Evolutionary conservation across 1,140 invertebrate genomes (phyloP).

Genomic region (Drosophila funebris): DNA sequence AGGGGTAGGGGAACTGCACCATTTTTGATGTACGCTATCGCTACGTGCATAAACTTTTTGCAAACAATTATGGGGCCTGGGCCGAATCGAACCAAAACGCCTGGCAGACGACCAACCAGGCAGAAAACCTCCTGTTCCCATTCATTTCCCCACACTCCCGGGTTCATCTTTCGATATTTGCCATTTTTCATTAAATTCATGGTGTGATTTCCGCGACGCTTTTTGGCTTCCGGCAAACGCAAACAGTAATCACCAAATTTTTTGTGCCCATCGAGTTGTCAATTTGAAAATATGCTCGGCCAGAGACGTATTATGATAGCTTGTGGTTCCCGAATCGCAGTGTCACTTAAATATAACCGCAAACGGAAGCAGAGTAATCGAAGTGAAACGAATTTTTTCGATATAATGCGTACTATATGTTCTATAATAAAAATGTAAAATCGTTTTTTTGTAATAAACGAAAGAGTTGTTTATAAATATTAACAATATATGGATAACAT

Average conservation of each 20-base stretch:
- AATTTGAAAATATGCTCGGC: constrained; percentile 41
- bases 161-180: constrained; percentile 55
- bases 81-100: constrained; percentile 19
- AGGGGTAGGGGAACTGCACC: constrained; percentile 17
- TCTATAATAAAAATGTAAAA: constrained; percentile 1
- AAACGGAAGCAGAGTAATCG: neutral
- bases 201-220: constrained; percentile 68
- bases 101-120: constrained; percentile 52
- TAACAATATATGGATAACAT: no score
- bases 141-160: neutral
- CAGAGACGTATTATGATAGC: constrained; percentile 17
- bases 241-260: constrained; percentile 52
- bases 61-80: constrained; percentile 72
- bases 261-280: constrained; percentile 28
- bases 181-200: constrained; percentile 77
- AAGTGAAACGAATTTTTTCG: neutral
- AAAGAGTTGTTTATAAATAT: no score
- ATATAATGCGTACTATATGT: no score
- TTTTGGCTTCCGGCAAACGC: constrained; percentile 58
- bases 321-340: constrained; percentile 2
- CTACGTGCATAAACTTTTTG: constrained; percentile 80
- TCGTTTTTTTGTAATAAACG: neutral
- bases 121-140: neutral
- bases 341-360: neutral
- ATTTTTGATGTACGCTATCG: constrained; percentile 71